Base-by-base conservation (phyloP, 2,113 vertebrate species). In the Campylorhamphus procurvoides region DNA sequence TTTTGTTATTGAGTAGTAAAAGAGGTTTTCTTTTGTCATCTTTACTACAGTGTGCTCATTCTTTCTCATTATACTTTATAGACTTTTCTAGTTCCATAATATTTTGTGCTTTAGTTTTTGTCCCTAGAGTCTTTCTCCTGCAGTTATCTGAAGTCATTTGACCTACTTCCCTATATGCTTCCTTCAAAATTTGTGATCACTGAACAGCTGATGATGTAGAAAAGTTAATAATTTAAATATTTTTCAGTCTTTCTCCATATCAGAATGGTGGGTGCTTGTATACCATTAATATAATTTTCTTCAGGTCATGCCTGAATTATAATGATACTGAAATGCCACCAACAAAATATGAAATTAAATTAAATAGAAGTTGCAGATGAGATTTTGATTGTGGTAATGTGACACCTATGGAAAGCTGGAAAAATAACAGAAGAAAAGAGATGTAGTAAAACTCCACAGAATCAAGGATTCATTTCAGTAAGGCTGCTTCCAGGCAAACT, bases 71-170 rank as follows among this genome's bases (percentile, higher is more conserved):
- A 44, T 46, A 42, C 6, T 83, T 75, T 37, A 56, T 60, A 89
- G 62, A 10, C 12, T 83, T 92, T 81, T 58, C 46, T 59, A 39
- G 9, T 66, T 83, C 23, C 67, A 9, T 42, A 73, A 24, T 77
- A 77, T 84, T 88, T 86, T 88, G 19, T 55, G 18, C 28, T 92
- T 86, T 71, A 19, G 10, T 86, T 94, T 88, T 92, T 77, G 9
- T 59, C 72, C 50, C 55, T 55, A 71, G 42, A 77, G 53, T 5
- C 16, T 88, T 97, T 86, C 23, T 91, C 47, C 27, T 92, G 55
- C 18, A 90, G 85, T 90, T 83, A 80, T 66, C 37, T 92, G 59
- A 73, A 88, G 85, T 67, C 4, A 67, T 90, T 90, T 94, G 75
- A 92, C 85, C 83, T 95, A 80, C 55, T 90, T 92, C 88, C 7